Evolutionary conservation across 2,888 invertebrate genomes (phyloP).

Genomic region (Leptinotarsa peninsularis): DNA sequence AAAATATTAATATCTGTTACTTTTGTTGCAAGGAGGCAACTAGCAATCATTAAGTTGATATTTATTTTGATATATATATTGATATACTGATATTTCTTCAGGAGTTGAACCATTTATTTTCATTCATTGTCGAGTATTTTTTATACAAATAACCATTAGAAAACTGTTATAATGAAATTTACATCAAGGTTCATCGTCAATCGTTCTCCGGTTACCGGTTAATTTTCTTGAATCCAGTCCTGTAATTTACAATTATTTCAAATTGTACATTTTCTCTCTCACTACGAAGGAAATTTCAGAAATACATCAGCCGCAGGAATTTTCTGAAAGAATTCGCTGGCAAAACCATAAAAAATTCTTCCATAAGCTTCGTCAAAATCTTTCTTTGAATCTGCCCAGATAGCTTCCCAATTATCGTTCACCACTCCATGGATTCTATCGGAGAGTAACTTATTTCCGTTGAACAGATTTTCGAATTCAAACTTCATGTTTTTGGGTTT

Average conservation of each 20-base stretch:
- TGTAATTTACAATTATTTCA: background rate
- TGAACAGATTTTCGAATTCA: constrained; percentile 26
- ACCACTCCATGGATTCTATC: constrained; percentile 27
- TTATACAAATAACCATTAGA: too few relatives aligned
- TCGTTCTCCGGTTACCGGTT: background rate
- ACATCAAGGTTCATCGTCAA: background rate
- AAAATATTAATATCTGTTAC: too few relatives aligned
- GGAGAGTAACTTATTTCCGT: constrained; percentile 26
- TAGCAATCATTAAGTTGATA: too few relatives aligned
- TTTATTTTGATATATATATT: too few relatives aligned
- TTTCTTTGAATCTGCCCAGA: constrained; percentile 25
- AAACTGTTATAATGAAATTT: background rate
- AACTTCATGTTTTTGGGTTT: constrained; percentile 22
- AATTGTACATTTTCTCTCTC: background rate
- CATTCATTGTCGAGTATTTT: too few relatives aligned
- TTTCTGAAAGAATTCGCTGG: constrained; percentile 23
- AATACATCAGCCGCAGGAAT: constrained; percentile 18
- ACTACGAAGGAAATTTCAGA: background rate
- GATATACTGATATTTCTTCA: too few relatives aligned
- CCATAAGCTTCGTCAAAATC: constrained; percentile 25
- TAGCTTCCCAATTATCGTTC: constrained; percentile 26
- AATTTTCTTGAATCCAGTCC: background rate
- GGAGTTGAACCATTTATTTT: too few relatives aligned
- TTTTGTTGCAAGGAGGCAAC: too few relatives aligned
- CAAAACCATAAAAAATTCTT: constrained; percentile 22